Conservation (phyloP, 2,888 invertebrate genomes). For the Pseudococcus jackbeardsleyi region DNA sequence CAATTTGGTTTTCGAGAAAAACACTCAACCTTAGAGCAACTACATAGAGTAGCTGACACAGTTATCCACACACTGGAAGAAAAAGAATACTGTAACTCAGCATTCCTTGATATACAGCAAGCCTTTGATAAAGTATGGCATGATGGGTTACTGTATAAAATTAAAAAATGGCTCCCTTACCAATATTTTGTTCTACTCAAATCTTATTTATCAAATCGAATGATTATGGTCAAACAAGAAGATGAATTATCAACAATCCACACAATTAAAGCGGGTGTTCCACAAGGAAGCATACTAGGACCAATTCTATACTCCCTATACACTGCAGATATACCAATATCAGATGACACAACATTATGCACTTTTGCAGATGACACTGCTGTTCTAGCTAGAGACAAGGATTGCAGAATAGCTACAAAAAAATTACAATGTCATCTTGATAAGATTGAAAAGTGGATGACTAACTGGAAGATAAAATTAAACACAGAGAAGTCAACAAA, state of each 20-base stretch:
- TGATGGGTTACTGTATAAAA: slow-evolving; percentile 18
- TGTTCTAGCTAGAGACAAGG: neutral
- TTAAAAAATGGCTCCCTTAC: neutral
- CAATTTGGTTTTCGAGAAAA: slow-evolving; percentile 39
- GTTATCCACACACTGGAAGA: neutral
- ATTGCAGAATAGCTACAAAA: too few relatives aligned
- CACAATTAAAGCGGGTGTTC: slow-evolving; percentile 11
- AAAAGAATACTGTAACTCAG: slow-evolving; percentile 1
- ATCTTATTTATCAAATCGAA: neutral
- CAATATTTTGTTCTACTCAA: neutral
- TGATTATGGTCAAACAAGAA: neutral
- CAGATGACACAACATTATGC: neutral
- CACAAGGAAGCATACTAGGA: slow-evolving; percentile 30
- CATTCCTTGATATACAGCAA: slow-evolving; percentile 24
- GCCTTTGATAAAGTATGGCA: slow-evolving; percentile 42
- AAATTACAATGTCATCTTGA: too few relatives aligned
- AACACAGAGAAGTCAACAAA: too few relatives aligned
- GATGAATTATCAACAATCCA: neutral
- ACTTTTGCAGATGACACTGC: neutral
- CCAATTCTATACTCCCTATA: slow-evolving; percentile 4
- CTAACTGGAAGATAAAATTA: too few relatives aligned
- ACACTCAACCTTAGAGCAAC: slow-evolving; percentile 21
- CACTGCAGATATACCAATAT: neutral
- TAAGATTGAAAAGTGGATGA: too few relatives aligned
- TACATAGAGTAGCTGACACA: neutral